Percentiles rank a stretch among this genome's conserved stretches.
Conservation (phyloP, 2,888 invertebrate species). For the Pterostichus madidus region DNA sequence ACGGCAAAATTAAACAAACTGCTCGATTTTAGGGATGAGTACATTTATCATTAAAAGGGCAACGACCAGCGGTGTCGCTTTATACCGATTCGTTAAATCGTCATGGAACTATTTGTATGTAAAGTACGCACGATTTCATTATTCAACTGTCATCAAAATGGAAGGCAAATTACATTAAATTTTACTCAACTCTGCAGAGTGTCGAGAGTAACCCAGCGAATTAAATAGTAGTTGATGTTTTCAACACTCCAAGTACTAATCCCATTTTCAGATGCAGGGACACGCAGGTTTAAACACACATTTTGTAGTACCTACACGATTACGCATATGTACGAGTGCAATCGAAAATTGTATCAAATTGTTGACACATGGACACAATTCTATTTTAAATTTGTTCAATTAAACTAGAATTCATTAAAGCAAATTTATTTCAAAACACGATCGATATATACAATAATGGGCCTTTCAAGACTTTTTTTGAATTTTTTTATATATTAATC, state of each 20-base stretch:
- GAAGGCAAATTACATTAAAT: constrained; percentile 38
- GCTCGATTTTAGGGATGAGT: constrained; percentile 28
- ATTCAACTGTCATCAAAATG: constrained; percentile 48
- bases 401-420: too few species aligned
- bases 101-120: constrained; percentile 46
- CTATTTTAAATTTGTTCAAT: too few species aligned
- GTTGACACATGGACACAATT: background rate
- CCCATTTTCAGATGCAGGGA: constrained; percentile 30
- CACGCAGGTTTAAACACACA: constrained; percentile 12
- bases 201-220: background rate
- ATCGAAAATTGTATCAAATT: constrained; percentile 11
- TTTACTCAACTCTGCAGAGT: constrained; percentile 6
- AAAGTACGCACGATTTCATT: constrained; percentile 43
- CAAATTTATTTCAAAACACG: too few species aligned
- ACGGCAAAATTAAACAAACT: background rate
- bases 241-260: constrained; percentile 37
- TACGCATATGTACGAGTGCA: background rate
- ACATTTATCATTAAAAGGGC: constrained; percentile 33
- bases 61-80: constrained; percentile 18
- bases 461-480: too few species aligned
- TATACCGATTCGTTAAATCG: constrained; percentile 19
- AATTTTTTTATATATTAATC: too few species aligned
- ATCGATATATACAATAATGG: too few species aligned
- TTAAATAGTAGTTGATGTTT: constrained; percentile 39
- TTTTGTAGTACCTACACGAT: background rate